Base-by-base conservation (phyloP, 2,113 vertebrate genomes). In the Corydoras sp. region DNA sequence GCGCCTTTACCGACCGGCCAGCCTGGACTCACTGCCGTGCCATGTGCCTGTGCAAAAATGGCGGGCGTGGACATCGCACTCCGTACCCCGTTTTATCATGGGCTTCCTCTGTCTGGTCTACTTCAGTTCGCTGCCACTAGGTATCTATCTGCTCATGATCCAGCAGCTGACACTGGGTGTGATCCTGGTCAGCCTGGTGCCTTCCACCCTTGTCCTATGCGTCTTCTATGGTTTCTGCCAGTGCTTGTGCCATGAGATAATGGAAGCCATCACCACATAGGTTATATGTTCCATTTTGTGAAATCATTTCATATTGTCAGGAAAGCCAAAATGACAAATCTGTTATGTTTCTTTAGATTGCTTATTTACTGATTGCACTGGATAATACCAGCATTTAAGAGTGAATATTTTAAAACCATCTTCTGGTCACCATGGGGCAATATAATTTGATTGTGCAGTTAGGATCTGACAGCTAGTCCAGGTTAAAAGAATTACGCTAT, bases 131-230 rank as follows among this genome's bases (percentile, higher is more conserved):
- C 83, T 94, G 79, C 93, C 93, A 9, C 85, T 94, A 0, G 93
- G 93, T 72, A 92, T 94, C 77, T 95, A 95, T 84, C 89, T 95
- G 72, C 88, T 95, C 79, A 94, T 95, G 88, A 91, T 91, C 5
- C 89, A 89, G 78, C 91, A 89, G 77, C 88, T 92, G 76, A 84
- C 85, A 72, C 81, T 92, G 75, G 93, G 93, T 32, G 88, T 93
- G 53, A 82, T 88, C 31, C 83, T 95, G 30, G 91, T 93, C 74
- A 91, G 92, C 65, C 88, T 95, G n/a, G 93, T 95, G 62, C 93
- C 93, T 24, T 90, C 90, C 80, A 92, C 92, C 8, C 90, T 95
- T 73, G 85, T 95, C 51, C 89, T 93, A 75, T 92, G 93, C 29
- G 83, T 92, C 9, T 77, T 92, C 79, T 92, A 91, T 56, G 91